Percentiles rank a stretch among this genome's conserved stretches.
Conservation (phyloP, 2,888 invertebrate genomes). For the Sphaerophoria taeniata region DNA sequence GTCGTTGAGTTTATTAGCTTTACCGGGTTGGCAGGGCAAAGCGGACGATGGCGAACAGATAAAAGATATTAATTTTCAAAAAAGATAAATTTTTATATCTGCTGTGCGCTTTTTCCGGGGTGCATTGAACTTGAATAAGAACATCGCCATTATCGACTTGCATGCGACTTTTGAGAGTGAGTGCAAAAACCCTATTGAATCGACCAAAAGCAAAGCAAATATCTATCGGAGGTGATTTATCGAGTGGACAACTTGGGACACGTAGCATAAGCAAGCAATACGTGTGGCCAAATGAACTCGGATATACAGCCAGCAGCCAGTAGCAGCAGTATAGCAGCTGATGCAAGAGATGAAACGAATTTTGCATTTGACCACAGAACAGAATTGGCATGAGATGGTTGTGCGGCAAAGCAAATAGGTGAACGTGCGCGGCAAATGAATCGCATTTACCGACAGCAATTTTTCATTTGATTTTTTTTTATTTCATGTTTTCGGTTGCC, state of each 20-base stretch:
- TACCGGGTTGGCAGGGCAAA: conserved; percentile 6
- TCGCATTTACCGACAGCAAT: conserved; percentile 23
- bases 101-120: conserved; percentile 9
- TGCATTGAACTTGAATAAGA: conserved; percentile 46
- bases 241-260: conserved; percentile 50
- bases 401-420: neutral
- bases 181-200: conserved; percentile 31
- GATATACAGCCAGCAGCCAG: neutral
- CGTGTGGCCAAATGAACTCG: conserved; percentile 29
- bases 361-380: conserved; percentile 50
- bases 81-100: conserved; percentile 16
- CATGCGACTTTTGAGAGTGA: conserved; percentile 26
- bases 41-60: conserved; percentile 9
- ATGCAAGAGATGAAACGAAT: conserved; percentile 44
- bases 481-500: neutral
- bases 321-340: conserved; percentile 7
- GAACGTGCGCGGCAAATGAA: conserved; percentile 35
- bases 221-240: conserved; percentile 66
- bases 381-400: neutral
- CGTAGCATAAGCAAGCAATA: conserved; percentile 30
- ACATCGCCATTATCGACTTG: neutral
- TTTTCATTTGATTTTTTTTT: conserved; percentile 20
- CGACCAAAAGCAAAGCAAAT: conserved; percentile 27
- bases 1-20: conserved; percentile 54
- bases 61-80: conserved; percentile 41